Evolutionary conservation across 2,797 vertebrate genomes (phyloP), one percentile per base, ranked within the genome.

Genomic region (Falco peregrinus): DNA sequence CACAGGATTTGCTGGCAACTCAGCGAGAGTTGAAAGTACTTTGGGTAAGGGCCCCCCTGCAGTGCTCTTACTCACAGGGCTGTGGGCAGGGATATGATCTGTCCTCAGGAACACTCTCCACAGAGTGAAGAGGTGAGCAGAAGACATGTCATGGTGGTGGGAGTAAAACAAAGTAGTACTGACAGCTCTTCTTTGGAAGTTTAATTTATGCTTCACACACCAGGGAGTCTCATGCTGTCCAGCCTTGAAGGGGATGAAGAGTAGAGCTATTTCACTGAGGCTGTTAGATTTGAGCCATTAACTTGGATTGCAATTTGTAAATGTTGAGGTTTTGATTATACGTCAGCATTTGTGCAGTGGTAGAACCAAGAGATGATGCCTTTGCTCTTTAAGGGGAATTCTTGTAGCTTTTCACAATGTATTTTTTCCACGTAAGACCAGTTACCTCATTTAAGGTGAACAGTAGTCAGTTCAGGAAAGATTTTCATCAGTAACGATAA

Each of bases 131-230:
- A 22, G 17, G 6, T 65, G 61, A 90, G n/a, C 21, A 87, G 47
- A 47, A 71, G n/a, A 35, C 8, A 17, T 9, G 2, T 22, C 22
- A 20, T 0, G 0, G 13, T 31, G 43, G 21, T 78, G 18, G 24
- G 10, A 39, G 10, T 25, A 65, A 47, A 57, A 45, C 9, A 54
- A 64, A 57, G 7, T 29, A 10, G 5, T 37, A 15, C 13, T n/a
- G 17, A 18, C 8, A 78, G 13, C 15, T 83, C 51, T 6, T 64
- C 21, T 69, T 73, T 24, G 26, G 29, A 75, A 11, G 21, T 75
- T 47, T 53, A 33, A 20, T 68, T 37, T 85, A 45, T 89, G 0
- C 10, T 67, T 64, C 31, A 2, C 0, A 1, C 3, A 35, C 8
- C 31, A 35, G 24, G 73, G 6, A 33, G n/a, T 22, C 10, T 90